Evolutionary conservation across 1,140 invertebrate genomes (phyloP), one percentile per base, ranked within the genome.

Genomic region (Neocloeon triangulifer): DNA sequence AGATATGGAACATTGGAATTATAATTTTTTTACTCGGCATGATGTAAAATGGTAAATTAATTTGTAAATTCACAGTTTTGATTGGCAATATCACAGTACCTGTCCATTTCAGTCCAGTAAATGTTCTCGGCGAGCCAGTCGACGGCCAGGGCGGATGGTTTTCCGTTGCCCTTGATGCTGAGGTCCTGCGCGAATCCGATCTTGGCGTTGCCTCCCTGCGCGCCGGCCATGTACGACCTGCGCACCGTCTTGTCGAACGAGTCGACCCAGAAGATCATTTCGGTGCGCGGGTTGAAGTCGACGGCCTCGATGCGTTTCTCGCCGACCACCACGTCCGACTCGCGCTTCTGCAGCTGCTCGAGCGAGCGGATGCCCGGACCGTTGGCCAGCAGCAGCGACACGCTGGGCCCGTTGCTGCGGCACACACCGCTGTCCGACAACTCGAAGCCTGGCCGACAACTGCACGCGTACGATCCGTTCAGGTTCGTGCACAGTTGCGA

Each of bases 261-360:
- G 46, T 95, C 88, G 0, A 84, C 80, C 85, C 88, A 95, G 51
- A 85, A 94, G 19, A 94, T 51, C 40, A 89, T 82, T 48, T 85
- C 73, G 22, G 60, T 54, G 22, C 61, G 62, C 0, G 76, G 73
- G 50, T 80, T 78, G 43, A 84, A 85, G 52, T 95, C 89, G 19
- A 96, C 50, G 1, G 81, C 73, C 42, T 84, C 72, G 25, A 94
- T 76, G 19, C 82, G 63, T 43, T 79, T 82, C 48, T 89, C 80
- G 4, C 80, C 67, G 0, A 59, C 56, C 9, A 89, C 71, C 2
- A 94, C 66, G 36, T 76, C 70, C 19, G 73, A 52, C 43, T 78
- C 70, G 23, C 74, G 66, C 17, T 61, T 64, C 32, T 64, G 62
- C 19, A 66, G 60, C 2, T 72, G 42, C 22, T 69, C 64, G 32